These are phyloP conservation scores for Acestrorhynchus altus DNA, from an alignment of 2,797 vertebrate genomes.

Conservation along the genomic window DNA sequence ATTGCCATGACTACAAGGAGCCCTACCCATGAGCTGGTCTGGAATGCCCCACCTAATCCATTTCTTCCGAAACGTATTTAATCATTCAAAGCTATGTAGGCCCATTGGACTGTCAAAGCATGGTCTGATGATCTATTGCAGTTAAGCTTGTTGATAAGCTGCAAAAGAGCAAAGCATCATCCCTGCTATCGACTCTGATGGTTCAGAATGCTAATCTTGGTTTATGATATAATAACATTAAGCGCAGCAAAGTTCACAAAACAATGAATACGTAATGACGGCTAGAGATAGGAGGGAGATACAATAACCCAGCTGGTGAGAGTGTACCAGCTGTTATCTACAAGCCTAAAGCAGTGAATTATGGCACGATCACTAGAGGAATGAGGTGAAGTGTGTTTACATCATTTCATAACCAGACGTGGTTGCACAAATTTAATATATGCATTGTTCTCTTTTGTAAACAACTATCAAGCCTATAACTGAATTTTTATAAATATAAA, in stretches of 20 bases:
- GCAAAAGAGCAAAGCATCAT: not conserved
- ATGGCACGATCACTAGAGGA: not conserved
- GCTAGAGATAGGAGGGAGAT: not conserved
- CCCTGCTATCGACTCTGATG: not conserved
- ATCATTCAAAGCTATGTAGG: not conserved
- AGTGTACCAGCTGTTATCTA: not conserved
- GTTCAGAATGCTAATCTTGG: slow-evolving; percentile 2
- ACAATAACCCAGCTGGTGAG: not conserved
- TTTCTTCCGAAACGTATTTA: not conserved
- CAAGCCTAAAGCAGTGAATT: not conserved
- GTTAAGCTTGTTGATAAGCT: slow-evolving; percentile 5
- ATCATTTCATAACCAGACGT: not conserved
- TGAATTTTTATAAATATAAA: too few species aligned
- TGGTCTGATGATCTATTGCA: slow-evolving; percentile 8
- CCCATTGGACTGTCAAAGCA: not conserved
- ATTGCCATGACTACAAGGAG: not conserved
- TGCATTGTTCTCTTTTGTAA: not conserved
- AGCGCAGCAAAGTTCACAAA: not conserved
- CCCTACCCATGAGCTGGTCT: not conserved
- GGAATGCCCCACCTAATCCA: slow-evolving; percentile 7
- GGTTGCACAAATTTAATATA: not conserved
- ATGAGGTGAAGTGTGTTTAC: not conserved
- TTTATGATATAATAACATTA: slow-evolving; percentile 11
- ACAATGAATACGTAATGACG: not conserved
- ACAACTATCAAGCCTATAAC: not conserved